These are phyloP conservation scores for Baccha elongata DNA, from an alignment of 2,888 invertebrate genomes.

Conservation along the genomic window DNA sequence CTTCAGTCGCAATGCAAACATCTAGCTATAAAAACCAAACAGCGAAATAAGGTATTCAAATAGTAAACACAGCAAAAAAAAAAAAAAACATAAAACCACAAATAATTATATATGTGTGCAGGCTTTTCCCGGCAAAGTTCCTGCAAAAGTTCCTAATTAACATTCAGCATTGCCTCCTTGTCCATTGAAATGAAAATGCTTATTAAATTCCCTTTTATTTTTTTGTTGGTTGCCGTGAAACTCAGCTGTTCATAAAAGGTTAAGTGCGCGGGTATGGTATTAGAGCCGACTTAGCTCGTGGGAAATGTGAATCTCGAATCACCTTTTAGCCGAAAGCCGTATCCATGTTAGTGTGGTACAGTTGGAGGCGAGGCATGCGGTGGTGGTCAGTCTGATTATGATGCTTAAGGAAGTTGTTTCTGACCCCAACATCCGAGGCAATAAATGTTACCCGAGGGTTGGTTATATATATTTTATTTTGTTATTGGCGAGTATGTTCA, in stretches of 20 bases:
- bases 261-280: not conserved
- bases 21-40: conserved; percentile 36
- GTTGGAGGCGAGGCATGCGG: conserved; percentile 7
- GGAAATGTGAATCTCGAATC: conserved; percentile 51
- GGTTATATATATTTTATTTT: not conserved
- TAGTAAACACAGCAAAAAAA: conserved; percentile 14
- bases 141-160: conserved; percentile 43
- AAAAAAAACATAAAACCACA: conserved; percentile 21
- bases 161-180: conserved; percentile 30
- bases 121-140: conserved; percentile 9
- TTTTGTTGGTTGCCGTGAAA: not conserved
- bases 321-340: conserved; percentile 26
- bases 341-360: not conserved
- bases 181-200: conserved; percentile 70
- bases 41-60: conserved; percentile 8
- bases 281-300: conserved; percentile 21
- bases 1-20: conserved; percentile 50
- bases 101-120: conserved; percentile 38
- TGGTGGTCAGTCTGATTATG: conserved; percentile 35
- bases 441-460: conserved; percentile 29
- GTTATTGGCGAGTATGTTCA: not conserved
- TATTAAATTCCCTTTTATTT: conserved; percentile 54
- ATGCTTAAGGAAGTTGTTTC: conserved; percentile 30
- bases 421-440: conserved; percentile 23
- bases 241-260: not conserved